These are phyloP conservation scores for Carassius gibelio DNA, from an alignment of 2,113 vertebrate species.

Conservation along the genomic window DNA sequence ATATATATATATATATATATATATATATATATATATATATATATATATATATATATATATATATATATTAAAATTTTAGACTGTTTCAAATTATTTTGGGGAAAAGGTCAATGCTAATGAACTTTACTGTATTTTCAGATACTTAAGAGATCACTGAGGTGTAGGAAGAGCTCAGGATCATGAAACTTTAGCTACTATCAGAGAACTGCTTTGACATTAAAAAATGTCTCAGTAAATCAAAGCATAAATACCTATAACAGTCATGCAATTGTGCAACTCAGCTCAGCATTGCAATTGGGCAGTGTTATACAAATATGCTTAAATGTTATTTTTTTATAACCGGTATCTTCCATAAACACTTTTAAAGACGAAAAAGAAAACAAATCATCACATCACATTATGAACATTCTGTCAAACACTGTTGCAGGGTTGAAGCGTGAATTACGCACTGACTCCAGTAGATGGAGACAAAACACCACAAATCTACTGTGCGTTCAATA, in stretches of 20 bases:
- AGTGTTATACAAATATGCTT: neutral
- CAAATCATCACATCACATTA: neutral
- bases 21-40: too few species aligned
- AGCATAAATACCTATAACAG: neutral
- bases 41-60: too few species aligned
- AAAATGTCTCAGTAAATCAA: neutral
- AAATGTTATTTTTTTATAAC: neutral
- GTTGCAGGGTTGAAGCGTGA: neutral
- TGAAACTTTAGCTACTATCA: neutral
- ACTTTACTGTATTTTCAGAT: neutral
- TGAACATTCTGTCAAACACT: neutral
- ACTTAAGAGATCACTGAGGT: neutral
- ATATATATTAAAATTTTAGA: too few species aligned
- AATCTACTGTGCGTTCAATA: neutral
- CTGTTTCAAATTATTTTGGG: too few species aligned
- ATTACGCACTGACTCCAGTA: conserved; percentile 49
- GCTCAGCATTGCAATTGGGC: neutral
- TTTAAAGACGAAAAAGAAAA: neutral
- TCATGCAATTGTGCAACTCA: neutral
- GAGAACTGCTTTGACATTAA: neutral
- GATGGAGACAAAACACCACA: conserved; percentile 64
- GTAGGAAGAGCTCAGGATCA: neutral
- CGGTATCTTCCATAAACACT: neutral
- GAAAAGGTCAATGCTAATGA: neutral
- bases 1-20: too few species aligned